A percentile compares a stretch with the other conserved stretches of the same genome.
Conservation (phyloP, 23 tunicate genomes). For the Ciona savignyi region DNA sequence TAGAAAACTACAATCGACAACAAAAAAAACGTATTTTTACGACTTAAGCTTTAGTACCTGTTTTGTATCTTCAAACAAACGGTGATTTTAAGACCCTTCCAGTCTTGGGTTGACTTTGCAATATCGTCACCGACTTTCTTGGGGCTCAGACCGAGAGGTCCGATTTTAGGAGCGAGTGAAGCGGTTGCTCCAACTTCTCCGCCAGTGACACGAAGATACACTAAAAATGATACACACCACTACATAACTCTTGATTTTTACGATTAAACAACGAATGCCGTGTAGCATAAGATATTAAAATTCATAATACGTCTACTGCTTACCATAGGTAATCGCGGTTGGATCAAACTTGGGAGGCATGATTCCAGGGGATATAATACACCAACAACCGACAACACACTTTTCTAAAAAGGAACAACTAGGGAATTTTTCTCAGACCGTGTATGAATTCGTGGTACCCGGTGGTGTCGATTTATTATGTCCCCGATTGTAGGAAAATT, state of each 20-base stretch:
- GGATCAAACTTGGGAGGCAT: constrained; percentile 99
- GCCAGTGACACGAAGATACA: constrained; percentile 94
- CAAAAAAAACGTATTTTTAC: neutral
- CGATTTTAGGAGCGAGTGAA: constrained; percentile 94
- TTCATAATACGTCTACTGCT: neutral
- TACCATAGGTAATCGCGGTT: constrained; percentile 77
- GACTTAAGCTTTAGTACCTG: constrained; percentile 34
- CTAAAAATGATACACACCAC: constrained; percentile 21
- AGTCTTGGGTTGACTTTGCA: constrained; percentile 90
- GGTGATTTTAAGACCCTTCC: constrained; percentile 93
- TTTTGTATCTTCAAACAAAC: constrained; percentile 87
- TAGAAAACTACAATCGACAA: too few relatives aligned
- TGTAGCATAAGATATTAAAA: neutral
- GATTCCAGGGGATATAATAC: constrained; percentile 20
- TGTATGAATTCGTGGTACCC: neutral
- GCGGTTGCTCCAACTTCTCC: constrained; percentile 99
- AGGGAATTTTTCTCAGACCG: neutral
- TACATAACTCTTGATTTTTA: neutral
- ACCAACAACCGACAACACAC: constrained; percentile 10
- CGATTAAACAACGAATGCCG: neutral
- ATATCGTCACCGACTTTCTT: constrained; percentile 98
- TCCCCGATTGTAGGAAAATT: neutral
- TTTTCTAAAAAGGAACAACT: neutral
- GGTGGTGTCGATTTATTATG: neutral
- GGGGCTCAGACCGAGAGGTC: constrained; percentile 96